Evolutionary conservation across 2,113 vertebrate species (phyloP), one percentile per base, ranked within the genome.

Genomic region (Emydura subglobosa): DNA sequence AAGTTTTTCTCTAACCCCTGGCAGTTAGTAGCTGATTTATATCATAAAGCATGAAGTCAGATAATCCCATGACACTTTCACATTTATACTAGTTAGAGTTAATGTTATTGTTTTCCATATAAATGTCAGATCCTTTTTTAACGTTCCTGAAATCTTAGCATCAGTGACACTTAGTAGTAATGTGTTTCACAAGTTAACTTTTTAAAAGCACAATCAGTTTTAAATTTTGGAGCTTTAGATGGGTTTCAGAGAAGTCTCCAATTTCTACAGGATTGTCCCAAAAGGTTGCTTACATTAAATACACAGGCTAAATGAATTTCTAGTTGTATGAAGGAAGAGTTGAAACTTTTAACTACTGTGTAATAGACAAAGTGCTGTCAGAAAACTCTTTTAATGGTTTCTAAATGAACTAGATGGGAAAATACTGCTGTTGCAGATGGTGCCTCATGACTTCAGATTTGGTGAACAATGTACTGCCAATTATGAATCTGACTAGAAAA

Each of bases 401-500:
- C 17, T 72, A 2, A 42, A 22, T 6, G 72, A 92, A 55, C 39
- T 88, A 54, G 79, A 85, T 51, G 55, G 50, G 78, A 87, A 87
- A 95, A 92, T 91, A 83, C 54, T 96, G 79, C 74, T 83, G 53
- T 49, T 93, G 51, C 19, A 72, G 82, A 19, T 19, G 79, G 17
- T n/a, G 82, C 81, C 39, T 31, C 4, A 1, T 76, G 11, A 54
- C 87, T 78, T 84, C n/a, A 47, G 27, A 91, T 47, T 53, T 91
- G 59, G 47, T 0, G 1, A 95, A 82, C 10, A 27, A n/a, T 5
- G 14, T 21, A 2, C 9, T 79, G 29, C 21, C 21, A 85, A 86
- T 89, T 87, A 83, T 90, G 92, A 78, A 88, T 9, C 51, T 88
- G 51, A 3, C 87, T 85, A 88, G 79, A 91, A 96, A 83, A 2